Base-by-base conservation (phyloP, 1,140 invertebrate species). In the Heliconius eleuchia region DNA sequence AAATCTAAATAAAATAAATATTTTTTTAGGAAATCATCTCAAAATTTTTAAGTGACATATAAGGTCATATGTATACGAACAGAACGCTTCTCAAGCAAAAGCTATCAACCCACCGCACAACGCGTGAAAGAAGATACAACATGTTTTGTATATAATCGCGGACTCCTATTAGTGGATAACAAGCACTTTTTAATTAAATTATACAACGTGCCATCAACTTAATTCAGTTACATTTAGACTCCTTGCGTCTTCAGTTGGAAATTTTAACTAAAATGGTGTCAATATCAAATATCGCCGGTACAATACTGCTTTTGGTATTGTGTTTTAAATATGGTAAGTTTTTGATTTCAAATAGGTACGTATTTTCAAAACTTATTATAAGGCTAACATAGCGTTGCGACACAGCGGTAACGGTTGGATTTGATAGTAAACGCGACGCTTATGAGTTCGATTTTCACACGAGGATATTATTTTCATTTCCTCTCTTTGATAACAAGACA, bases 281-380 rank as follows among this genome's bases (percentile, higher is more conserved):
- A 39, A 77, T 73, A 73, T 50, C 18, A 57, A 80, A 72, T 71
- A 50, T 76, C 37, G 19, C 39, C 13, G 79, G 74, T 19, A 23
- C 74, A n/a, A 46, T 76, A 8, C 19, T 80, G 6, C 39, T 71
- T 60, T 37, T 73, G 23, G 46, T 71, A 42, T 71, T 82, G 18
- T 77, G 39, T 50, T 80, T 82, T 72, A 80, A 82, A 77, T 77
- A 71, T 52, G 81, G 81, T 82, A 78, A 80, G 81, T 27, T 30
- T 6, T 30, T 66, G 5, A 19, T 7, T 4, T 3, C 4, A 16
- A 46, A 46, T 16, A 13, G 42, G 5, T 37, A 7, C 6, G 34
- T 37, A 7, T 7, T 37, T 37, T 37, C 4, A 6, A 37, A 37
- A 4, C 1, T 46, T 13, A 13, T 46, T 13, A 13, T 46, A 2